These are phyloP conservation scores for Sminthurinus aureus DNA, from an alignment of 2,888 invertebrate genomes.

Conservation along the genomic window DNA sequence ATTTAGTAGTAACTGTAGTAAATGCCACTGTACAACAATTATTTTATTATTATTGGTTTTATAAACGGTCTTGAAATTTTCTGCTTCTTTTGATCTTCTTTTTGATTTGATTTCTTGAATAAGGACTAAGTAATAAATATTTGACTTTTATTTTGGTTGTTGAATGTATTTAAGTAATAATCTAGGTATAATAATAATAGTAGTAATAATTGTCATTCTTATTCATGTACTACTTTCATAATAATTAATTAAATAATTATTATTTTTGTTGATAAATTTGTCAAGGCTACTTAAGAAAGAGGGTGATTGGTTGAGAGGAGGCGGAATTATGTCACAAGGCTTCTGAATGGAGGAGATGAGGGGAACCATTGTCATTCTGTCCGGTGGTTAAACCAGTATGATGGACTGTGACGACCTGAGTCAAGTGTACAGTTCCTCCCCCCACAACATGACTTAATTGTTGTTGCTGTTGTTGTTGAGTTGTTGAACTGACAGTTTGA, in stretches of 20 bases:
- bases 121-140: too few species aligned
- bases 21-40: not conserved
- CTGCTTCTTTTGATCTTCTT: too few species aligned
- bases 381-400: slow-evolving; percentile 46
- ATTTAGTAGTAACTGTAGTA: not conserved
- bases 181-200: not conserved
- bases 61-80: too few species aligned
- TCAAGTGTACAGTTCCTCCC: slow-evolving; percentile 48
- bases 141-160: too few species aligned
- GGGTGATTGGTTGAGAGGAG: slow-evolving; percentile 40
- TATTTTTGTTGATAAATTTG: not conserved
- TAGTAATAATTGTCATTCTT: not conserved
- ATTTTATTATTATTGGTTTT: too few species aligned
- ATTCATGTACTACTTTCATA: not conserved
- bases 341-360: slow-evolving; percentile 40
- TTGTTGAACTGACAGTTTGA: slow-evolving; percentile 49
- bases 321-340: slow-evolving; percentile 48
- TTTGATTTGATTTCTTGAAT: not conserved
- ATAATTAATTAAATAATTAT: not conserved
- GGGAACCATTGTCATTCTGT: slow-evolving; percentile 26
- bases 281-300: slow-evolving; percentile 55
- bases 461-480: slow-evolving; percentile 40
- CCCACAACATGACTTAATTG: slow-evolving; percentile 35
- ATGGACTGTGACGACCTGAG: slow-evolving; percentile 54
- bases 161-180: too few species aligned